phyloP scores from a whole-genome alignment of 2,797 vertebrate species.

The Acrossocheilus fasciatus region DNA sequence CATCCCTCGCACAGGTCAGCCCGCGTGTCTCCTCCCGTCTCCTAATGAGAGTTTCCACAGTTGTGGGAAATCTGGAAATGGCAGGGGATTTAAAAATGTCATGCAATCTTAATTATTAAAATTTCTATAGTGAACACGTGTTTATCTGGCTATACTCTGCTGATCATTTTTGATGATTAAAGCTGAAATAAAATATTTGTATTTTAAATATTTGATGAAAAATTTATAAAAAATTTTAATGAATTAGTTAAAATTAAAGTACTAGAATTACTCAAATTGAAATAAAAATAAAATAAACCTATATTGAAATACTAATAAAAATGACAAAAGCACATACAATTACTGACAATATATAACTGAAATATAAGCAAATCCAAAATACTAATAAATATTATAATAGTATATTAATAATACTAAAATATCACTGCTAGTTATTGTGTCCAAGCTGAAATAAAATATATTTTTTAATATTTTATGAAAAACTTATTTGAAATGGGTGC shows the following conservation, averaged over 20 bases:
- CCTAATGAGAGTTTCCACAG: not conserved
- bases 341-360: not conserved
- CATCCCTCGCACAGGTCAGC: slow-evolving; percentile 92
- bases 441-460: not conserved
- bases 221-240: too few relatives aligned
- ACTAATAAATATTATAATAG: not conserved
- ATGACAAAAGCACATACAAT: not conserved
- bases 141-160: not conserved
- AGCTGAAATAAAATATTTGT: not conserved
- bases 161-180: not conserved
- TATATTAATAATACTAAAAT: not conserved
- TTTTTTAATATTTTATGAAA: too few relatives aligned
- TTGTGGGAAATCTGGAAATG: not conserved
- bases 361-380: not conserved
- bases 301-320: not conserved
- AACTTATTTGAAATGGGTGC: not conserved
- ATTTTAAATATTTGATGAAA: not conserved
- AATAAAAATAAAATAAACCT: not conserved
- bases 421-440: not conserved
- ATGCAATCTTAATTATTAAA: not conserved
- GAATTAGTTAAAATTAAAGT: not conserved
- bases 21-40: not conserved
- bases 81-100: not conserved
- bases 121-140: not conserved
- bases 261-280: not conserved